Percentiles rank a stretch among this genome's conserved stretches.
These are phyloP conservation scores for Umimayanthus kanabou DNA, from an alignment of 92 coral and sea anemone species.

Conservation along the genomic window DNA sequence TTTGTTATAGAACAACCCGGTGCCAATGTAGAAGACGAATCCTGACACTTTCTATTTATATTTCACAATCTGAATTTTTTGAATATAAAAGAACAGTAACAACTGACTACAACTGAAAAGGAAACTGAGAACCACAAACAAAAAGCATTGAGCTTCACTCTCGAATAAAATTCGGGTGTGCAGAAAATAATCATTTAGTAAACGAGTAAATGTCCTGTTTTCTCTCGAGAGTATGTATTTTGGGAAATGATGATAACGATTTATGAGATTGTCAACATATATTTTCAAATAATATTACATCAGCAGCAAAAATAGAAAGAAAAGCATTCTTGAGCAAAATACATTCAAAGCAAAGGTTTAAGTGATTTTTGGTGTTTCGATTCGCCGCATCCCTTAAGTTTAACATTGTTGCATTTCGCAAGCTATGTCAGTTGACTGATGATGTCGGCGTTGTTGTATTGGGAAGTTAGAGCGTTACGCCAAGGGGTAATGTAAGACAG, in stretches of 20 bases:
- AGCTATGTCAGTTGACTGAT: background rate
- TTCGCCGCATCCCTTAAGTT: background rate
- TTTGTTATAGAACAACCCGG: background rate
- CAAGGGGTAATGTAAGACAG: background rate
- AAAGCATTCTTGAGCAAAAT: background rate
- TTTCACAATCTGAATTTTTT: background rate
- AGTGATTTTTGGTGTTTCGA: background rate
- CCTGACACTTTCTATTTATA: background rate
- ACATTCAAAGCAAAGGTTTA: background rate
- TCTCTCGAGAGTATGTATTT: conserved; percentile 4
- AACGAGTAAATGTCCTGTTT: background rate
- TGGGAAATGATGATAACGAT: background rate
- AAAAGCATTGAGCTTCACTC: background rate
- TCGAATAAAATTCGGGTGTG: background rate
- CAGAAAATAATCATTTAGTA: background rate
- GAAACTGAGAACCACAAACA: background rate
- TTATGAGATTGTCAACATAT: background rate
- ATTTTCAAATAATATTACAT: background rate
- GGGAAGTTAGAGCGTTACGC: background rate
- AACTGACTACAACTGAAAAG: conserved; percentile 2
- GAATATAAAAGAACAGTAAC: conserved; percentile 19
- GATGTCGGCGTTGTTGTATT: background rate
- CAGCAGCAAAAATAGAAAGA: background rate
- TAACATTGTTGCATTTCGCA: background rate
- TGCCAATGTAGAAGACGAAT: background rate